Conservation (phyloP, 2,888 invertebrate genomes). For the Caenorhabditis drosophilae region DNA sequence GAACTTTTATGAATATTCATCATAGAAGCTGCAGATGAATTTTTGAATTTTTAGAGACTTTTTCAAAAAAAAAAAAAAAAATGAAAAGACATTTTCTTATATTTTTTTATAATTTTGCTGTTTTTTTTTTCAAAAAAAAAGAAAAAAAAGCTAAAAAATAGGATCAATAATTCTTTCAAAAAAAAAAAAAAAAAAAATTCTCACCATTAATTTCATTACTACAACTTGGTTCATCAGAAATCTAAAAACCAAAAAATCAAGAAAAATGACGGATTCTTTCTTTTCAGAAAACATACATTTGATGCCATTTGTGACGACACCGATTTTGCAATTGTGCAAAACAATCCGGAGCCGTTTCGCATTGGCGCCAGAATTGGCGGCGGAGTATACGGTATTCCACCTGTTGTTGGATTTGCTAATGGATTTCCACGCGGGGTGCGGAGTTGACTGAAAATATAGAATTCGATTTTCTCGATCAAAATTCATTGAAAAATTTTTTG, state of each 20-base stretch:
- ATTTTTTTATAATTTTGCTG: not conserved
- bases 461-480: not conserved
- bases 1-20: too few species aligned
- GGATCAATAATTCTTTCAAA: too few species aligned
- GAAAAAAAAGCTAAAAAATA: too few species aligned
- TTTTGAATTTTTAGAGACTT: too few species aligned
- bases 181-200: too few species aligned
- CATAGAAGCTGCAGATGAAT: too few species aligned
- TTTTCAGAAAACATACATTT: too few species aligned
- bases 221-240: slow-evolving; percentile 3
- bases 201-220: not conserved
- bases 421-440: slow-evolving; percentile 37
- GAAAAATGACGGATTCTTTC: too few species aligned
- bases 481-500: too few species aligned
- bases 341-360: slow-evolving; percentile 85
- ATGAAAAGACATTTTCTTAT: too few species aligned
- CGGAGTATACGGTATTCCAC: slow-evolving; percentile 80
- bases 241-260: not conserved
- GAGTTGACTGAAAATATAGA: slow-evolving; percentile 43
- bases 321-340: slow-evolving; percentile 71
- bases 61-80: too few species aligned
- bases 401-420: not conserved
- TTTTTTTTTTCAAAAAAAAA: not conserved
- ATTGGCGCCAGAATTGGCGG: slow-evolving; percentile 92
- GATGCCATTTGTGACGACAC: too few species aligned